Percentiles rank a stretch among this genome's conserved stretches.
These are phyloP conservation scores for Vanacampus margaritifer DNA, from an alignment of 2,113 vertebrate genomes.

Conservation along the genomic window DNA sequence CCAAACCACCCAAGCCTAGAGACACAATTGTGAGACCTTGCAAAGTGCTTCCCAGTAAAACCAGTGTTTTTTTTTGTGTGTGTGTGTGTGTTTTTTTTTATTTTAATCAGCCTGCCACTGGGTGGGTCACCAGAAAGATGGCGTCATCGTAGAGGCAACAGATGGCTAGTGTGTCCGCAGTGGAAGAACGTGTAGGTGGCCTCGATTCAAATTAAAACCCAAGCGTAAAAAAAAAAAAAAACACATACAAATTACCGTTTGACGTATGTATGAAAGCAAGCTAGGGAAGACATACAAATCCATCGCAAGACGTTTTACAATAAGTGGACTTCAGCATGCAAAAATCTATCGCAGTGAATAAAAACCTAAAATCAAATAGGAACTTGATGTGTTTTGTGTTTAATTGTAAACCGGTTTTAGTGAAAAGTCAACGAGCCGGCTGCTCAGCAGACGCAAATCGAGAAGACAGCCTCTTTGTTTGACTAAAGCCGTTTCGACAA, in stretches of 20 bases:
- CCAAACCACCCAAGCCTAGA: background rate
- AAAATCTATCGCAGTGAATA: too few relatives aligned
- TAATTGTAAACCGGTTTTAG: background rate
- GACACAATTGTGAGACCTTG: slow-evolving; percentile 16
- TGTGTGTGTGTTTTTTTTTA: too few relatives aligned
- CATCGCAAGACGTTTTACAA: background rate
- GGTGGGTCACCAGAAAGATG: slow-evolving; percentile 70
- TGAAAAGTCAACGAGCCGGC: slow-evolving; percentile 7
- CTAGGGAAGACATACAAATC: background rate
- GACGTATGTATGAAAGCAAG: background rate
- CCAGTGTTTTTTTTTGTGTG: slow-evolving; percentile 37
- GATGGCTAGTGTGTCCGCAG: slow-evolving; percentile 72
- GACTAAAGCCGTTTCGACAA: slow-evolving; percentile 13
- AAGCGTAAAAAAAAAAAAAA: background rate
- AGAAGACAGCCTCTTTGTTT: slow-evolving; percentile 55
- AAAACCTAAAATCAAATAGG: background rate
- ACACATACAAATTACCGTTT: background rate
- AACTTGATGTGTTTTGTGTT: background rate
- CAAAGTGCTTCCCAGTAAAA: slow-evolving; percentile 24
- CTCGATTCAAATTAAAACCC: slow-evolving; percentile 35
- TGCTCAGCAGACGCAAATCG: slow-evolving; percentile 8
- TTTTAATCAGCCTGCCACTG: slow-evolving; percentile 43
- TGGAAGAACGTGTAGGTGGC: slow-evolving; percentile 64
- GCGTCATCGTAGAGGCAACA: slow-evolving; percentile 71
- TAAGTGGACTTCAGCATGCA: background rate